These are phyloP conservation scores for Lophius americanus DNA, from an alignment of 2,797 vertebrate species.

Conservation along the genomic window DNA sequence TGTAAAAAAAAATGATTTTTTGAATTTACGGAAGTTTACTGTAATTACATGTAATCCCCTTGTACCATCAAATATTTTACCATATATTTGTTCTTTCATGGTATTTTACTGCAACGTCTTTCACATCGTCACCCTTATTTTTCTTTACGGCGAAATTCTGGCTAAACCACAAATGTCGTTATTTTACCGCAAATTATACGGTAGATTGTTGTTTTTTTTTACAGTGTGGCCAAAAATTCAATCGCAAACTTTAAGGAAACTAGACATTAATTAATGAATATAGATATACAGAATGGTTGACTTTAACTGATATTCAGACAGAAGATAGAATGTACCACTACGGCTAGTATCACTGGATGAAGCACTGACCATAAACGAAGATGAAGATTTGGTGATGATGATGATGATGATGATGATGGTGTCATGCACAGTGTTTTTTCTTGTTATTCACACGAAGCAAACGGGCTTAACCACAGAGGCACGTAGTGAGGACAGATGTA, in stretches of 20 bases:
- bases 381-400: conserved; percentile 43
- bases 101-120: too few relatives aligned
- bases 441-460: conserved; percentile 60
- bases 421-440: conserved; percentile 53
- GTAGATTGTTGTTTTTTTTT: too few relatives aligned
- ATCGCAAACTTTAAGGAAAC: conserved; percentile 38
- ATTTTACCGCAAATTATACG: too few relatives aligned
- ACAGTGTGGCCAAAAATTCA: conserved; percentile 13
- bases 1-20: too few relatives aligned
- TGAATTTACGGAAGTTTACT: too few relatives aligned
- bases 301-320: conserved; percentile 25
- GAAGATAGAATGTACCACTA: conserved; percentile 36
- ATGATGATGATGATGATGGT: conserved; percentile 32
- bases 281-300: conserved; percentile 15
- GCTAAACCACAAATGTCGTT: too few relatives aligned
- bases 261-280: conserved; percentile 19
- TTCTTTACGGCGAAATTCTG: too few relatives aligned
- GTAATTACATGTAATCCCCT: too few relatives aligned
- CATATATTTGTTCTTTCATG: too few relatives aligned
- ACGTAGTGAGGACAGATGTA: conserved; percentile 63
- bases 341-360: conserved; percentile 42
- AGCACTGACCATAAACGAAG: conserved; percentile 39
- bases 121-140: too few relatives aligned
- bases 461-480: conserved; percentile 67
- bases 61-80: too few relatives aligned